phyloP scores from a whole-genome alignment of 2,797 vertebrate species.

The Crocidura indochinensis region DNA sequence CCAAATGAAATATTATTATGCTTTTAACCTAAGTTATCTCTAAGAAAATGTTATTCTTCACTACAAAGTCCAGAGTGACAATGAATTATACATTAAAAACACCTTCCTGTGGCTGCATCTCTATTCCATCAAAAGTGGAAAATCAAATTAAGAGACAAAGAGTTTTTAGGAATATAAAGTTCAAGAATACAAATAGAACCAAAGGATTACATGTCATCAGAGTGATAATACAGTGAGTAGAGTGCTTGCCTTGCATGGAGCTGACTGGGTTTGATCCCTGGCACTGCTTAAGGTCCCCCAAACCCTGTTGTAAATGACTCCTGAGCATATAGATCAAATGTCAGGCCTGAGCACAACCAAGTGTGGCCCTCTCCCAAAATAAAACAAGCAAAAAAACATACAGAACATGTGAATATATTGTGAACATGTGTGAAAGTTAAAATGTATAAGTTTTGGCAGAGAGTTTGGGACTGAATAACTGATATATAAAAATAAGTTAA shows the following conservation, averaged over 20 bases:
- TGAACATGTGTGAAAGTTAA: no score
- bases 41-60: constrained; percentile 12
- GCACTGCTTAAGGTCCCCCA: no score
- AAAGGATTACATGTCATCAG: not conserved
- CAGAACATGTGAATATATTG: not conserved
- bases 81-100: not conserved
- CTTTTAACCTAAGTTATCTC: not conserved
- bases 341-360: no score
- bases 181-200: constrained; percentile 44
- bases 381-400: no score
- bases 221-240: no score
- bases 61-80: not conserved
- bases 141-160: constrained; percentile 28
- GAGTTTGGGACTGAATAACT: constrained; percentile 30
- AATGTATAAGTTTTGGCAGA: not conserved
- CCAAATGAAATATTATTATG: no score
- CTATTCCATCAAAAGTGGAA: constrained; percentile 11
- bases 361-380: no score
- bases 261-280: no score
- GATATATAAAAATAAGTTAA: not conserved
- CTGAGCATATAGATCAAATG: no score
- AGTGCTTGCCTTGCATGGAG: no score
- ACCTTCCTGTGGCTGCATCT: not conserved
- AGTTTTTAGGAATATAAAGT: not conserved
- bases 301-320: no score